Base-by-base conservation (phyloP, 1,140 invertebrate species). In the Vollenhovia emeryi region DNA sequence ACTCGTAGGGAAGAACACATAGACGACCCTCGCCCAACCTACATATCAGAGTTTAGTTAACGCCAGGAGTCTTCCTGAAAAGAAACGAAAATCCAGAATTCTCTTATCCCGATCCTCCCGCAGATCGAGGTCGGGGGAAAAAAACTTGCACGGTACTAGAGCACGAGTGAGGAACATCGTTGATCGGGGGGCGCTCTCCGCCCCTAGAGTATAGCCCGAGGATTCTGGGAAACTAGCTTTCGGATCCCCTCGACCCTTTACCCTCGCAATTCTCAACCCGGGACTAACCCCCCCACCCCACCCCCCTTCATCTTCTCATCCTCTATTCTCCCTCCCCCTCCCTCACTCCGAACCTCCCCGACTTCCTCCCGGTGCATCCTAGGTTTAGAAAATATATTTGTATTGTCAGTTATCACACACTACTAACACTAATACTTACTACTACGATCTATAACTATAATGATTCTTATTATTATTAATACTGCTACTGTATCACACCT, bases 41-140 rank as follows among this genome's bases (percentile, higher is more conserved):
- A 93, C 92, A 94, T 93, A 94, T 94, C 93, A 93, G 86, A 92
- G 76, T 90, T 83, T 84, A 89, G 68, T 86, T 91, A 89, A 85
- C 76, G 50, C 55, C 86, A 36, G 57, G 64, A 75, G 43, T 68
- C 59, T 48, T 85, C 24, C 59, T 43, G 64, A 40, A 15, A 80
- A n/a, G 3, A 59, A 27, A 30, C n/a, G n/a, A 62, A 21, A 43
- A 13, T 33, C 24, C 43, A 9, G 21, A 43, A n/a, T 62, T 64
- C n/a, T 68, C 27, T n/a, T n/a, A 57, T 30, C 36, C 11, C 40
- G 69, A 79, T 55, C 36, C 45, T 33, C 24, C 59, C 36, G 21
- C 52, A 48, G 57, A 55, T 71, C 64, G 27, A 80, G 13, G 68
- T 71, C 7, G 33, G 33, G 68, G 27, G 15, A 18, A 78, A 55